A percentile compares a stretch with the other conserved stretches of the same genome.
Evolutionary conservation across 2,797 vertebrate species (phyloP).

Genomic region (Fistularia commersonii): DNA sequence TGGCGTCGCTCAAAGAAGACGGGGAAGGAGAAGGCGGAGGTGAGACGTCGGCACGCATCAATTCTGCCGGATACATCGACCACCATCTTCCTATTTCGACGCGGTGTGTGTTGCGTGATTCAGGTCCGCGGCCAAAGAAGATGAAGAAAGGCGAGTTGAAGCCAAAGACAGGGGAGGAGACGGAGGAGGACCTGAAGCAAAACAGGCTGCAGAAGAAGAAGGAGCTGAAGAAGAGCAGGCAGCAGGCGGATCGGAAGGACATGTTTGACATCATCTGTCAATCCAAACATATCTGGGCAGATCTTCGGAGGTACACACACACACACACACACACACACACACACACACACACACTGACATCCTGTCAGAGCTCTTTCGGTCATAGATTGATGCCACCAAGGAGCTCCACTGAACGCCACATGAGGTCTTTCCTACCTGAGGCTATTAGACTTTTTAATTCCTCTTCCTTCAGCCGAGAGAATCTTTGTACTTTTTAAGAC

Average conservation of each 20-base stretch:
- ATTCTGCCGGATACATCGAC: not conserved
- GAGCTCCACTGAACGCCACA: no score
- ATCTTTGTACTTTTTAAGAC: no score
- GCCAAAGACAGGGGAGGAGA: conserved; percentile 74
- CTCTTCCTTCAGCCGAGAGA: no score
- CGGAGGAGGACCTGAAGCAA: conserved; percentile 80
- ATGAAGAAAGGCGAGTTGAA: conserved; percentile 78
- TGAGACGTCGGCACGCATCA: conserved; percentile 11
- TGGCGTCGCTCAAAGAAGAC: conserved; percentile 26
- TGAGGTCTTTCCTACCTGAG: no score
- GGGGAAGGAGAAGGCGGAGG: conserved; percentile 41
- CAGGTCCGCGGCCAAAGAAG: conserved; percentile 75
- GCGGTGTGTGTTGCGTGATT: not conserved
- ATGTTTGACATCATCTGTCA: conserved; percentile 62
- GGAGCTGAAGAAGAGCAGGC: conserved; percentile 84
- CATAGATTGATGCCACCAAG: not conserved
- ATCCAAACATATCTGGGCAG: conserved; percentile 58
- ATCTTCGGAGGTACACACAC: conserved; percentile 51
- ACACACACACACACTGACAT: no score
- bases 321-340: not conserved
- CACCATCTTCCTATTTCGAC: not conserved
- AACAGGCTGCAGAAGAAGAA: conserved; percentile 82
- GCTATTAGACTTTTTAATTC: no score
- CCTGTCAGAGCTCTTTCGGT: no score
- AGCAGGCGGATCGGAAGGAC: conserved; percentile 62